Evolutionary conservation across 1,140 invertebrate species (phyloP), one percentile per base, ranked within the genome.

Genomic region (Aphelinus certus): DNA sequence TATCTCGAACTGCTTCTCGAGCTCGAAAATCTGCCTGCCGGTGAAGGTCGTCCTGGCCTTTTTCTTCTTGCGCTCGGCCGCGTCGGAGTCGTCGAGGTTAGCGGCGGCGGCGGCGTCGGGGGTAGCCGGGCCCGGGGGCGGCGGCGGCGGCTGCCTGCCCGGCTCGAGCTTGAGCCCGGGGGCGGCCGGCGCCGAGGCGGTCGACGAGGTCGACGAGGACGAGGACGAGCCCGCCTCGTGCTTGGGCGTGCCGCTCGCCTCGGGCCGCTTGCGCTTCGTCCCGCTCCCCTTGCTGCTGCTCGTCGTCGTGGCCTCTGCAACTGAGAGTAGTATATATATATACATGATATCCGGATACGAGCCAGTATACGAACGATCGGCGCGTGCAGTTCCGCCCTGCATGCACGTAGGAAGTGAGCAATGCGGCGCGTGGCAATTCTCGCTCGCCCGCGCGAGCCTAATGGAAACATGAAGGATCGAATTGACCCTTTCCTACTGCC

Each of bases 11-110:
- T 97, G 94, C 84, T 96, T 95, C 88, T 98, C 97, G 83, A 98
- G 88, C 88, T 98, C 97, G 88, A 97, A 98, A 83, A 98, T 98
- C 89, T 98, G 97, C 65, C 96, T 86, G 1, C 96, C 97, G 0
- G 96, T 97, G 89, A 98, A 98, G 0, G 96, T 98, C 10, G 97
- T 98, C 76, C 97, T 89, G 0, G 96, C 96, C 83, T 98, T 98
- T 88, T 98, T 98, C 88, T 97, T 95, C 82, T 96, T 95, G 53
- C 90, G 88, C 67, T 92, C 92, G 47, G 90, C 90, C 42, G 90
- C 90, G 56, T 90, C 90, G 42, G 90, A 88, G 47, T 90, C 90
- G 6, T 75, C 73, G 60, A 68, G 46, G 2, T 57, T 43, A 47
- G 63, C 73, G 7, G 43, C 43, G 4, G 53, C 42, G 5, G 42